These are phyloP conservation scores for Sapajus apella DNA, from an alignment of 2,113 vertebrate species.

Conservation along the genomic window DNA sequence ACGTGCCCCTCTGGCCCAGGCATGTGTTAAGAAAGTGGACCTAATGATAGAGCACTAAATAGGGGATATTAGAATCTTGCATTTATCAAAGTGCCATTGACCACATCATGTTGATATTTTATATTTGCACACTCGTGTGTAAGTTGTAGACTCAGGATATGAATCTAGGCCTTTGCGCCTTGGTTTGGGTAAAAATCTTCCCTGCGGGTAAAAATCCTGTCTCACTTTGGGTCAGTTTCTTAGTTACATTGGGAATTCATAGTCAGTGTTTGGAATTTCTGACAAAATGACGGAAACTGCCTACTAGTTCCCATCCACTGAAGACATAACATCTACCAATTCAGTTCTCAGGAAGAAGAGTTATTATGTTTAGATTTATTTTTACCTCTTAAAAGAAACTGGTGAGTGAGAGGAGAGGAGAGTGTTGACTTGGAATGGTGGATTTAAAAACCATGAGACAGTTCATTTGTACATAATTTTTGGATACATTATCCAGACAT, in stretches of 20 bases:
- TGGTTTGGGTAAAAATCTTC: background rate
- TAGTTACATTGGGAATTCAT: background rate
- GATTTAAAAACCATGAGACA: background rate
- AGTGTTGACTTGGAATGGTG: background rate
- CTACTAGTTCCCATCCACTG: background rate
- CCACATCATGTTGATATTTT: background rate
- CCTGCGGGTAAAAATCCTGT: background rate
- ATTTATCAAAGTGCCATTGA: background rate
- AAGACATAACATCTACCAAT: background rate
- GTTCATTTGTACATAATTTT: background rate
- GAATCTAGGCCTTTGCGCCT: background rate
- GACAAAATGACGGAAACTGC: background rate
- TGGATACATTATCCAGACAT: background rate
- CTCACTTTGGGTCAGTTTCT: background rate
- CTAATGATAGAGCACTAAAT: too few species aligned
- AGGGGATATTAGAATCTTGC: background rate
- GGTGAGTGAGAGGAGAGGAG: fast-evolving
- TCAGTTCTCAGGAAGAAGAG: background rate
- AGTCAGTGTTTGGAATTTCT: background rate
- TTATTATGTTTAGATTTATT: background rate
- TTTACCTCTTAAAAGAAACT: background rate
- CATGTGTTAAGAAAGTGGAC: background rate
- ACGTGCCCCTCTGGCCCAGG: background rate
- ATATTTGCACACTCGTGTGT: background rate
- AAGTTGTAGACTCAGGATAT: background rate